These are phyloP conservation scores for Tichodroma muraria DNA, from an alignment of 2,113 vertebrate genomes.

Conservation along the genomic window DNA sequence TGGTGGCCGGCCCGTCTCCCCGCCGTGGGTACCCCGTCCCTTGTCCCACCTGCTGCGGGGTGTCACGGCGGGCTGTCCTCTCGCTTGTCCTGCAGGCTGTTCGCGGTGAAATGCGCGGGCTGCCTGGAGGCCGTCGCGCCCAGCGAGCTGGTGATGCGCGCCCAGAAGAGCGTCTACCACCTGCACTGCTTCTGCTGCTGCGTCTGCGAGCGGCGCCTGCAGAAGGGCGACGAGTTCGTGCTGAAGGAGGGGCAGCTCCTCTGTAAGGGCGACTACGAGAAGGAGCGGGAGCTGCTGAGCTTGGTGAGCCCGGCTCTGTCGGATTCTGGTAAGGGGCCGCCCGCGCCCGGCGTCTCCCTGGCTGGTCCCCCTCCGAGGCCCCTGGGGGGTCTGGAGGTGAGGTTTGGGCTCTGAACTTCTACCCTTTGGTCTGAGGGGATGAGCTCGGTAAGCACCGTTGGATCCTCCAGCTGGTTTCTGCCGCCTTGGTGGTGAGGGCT, in stretches of 20 bases:
- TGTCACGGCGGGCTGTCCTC: neutral
- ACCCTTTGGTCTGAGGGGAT: neutral
- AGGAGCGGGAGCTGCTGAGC: slow-evolving; percentile 78
- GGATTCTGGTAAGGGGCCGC: slow-evolving; percentile 82
- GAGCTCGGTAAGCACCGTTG: rapidly evolving
- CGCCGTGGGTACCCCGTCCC: rapidly evolving
- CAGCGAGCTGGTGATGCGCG: slow-evolving; percentile 91
- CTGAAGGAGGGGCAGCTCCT: slow-evolving; percentile 90
- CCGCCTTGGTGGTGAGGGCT: rapidly evolving
- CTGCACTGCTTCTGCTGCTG: slow-evolving; percentile 94
- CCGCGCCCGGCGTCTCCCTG: neutral
- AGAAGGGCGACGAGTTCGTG: slow-evolving; percentile 92
- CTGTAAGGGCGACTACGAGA: slow-evolving; percentile 90
- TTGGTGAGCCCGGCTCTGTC: slow-evolving; percentile 83
- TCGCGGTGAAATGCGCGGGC: slow-evolving; percentile 84
- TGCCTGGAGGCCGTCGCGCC: slow-evolving; percentile 84
- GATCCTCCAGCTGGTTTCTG: neutral
- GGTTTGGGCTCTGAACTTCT: neutral
- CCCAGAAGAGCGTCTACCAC: slow-evolving; percentile 89
- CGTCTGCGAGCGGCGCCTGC: slow-evolving; percentile 86
- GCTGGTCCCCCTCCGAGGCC: neutral
- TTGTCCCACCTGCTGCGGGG: rapidly evolving
- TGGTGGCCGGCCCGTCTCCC: too few relatives aligned
- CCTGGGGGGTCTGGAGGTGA: neutral
- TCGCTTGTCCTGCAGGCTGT: slow-evolving; percentile 74